These are phyloP conservation scores for Tachycineta bicolor DNA, from an alignment of 2,113 vertebrate genomes.

Conservation along the genomic window DNA sequence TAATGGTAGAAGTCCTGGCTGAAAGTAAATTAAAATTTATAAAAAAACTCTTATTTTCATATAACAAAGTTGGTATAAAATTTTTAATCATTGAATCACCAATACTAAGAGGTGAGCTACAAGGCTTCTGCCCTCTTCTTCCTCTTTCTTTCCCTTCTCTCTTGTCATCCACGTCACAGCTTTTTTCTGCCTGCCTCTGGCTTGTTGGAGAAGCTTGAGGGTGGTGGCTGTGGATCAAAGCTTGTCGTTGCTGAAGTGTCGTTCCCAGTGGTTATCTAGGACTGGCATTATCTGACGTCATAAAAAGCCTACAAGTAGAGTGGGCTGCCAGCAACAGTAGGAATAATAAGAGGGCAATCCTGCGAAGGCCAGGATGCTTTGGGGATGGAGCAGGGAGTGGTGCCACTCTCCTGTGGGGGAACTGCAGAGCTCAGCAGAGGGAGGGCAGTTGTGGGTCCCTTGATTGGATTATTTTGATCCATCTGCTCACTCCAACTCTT, in stretches of 20 bases:
- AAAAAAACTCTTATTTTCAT: neutral
- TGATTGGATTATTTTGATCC: neutral
- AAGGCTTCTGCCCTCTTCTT: neutral
- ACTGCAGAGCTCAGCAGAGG: neutral
- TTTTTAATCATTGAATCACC: neutral
- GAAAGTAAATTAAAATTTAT: neutral
- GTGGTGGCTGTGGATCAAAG: neutral
- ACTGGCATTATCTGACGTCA: neutral
- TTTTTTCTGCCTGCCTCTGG: neutral
- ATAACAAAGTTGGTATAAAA: neutral
- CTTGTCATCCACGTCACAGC: neutral
- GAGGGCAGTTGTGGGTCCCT: accelerated
- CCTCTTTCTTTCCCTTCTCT: neutral
- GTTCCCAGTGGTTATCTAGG: neutral
- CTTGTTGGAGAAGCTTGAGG: neutral
- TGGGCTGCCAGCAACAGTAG: neutral
- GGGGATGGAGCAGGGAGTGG: neutral
- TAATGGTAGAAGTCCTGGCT: neutral
- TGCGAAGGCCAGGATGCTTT: neutral
- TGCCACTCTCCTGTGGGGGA: neutral
- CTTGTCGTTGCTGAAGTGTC: neutral
- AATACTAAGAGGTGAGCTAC: neutral
- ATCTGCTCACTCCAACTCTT: neutral
- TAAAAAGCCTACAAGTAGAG: neutral
- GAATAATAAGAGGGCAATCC: neutral